phyloP scores from a whole-genome alignment of 2,888 invertebrate species.

The Phyllotreta striolata region DNA sequence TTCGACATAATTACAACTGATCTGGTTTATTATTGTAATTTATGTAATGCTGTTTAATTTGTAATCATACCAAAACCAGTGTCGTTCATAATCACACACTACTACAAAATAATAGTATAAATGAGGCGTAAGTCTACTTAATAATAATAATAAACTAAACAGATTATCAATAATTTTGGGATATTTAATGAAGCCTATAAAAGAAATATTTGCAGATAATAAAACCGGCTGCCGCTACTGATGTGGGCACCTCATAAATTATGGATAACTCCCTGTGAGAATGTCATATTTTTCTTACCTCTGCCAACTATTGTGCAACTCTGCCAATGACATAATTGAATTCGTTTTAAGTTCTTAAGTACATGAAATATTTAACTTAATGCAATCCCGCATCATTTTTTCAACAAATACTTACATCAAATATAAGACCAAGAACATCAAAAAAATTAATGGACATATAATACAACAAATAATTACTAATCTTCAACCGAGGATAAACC shows the following conservation, averaged over 20 bases:
- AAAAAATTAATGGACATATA: too few relatives aligned
- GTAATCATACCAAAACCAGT: conserved; percentile 12
- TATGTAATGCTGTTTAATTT: conserved; percentile 31
- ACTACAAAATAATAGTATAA: background rate
- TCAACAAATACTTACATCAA: too few relatives aligned
- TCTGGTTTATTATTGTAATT: conserved; percentile 34
- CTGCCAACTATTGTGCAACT: conserved; percentile 12
- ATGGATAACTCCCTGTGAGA: conserved; percentile 12
- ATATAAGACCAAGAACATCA: too few relatives aligned
- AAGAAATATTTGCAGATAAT: background rate
- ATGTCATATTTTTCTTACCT: conserved; percentile 23
- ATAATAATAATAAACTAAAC: too few relatives aligned
- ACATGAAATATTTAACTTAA: too few relatives aligned
- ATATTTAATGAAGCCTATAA: background rate
- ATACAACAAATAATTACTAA: too few relatives aligned
- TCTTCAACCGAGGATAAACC: too few relatives aligned
- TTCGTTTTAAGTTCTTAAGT: too few relatives aligned
- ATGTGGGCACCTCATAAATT: conserved; percentile 8
- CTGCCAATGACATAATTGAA: too few relatives aligned
- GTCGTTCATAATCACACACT: background rate
- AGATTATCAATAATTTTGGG: too few relatives aligned
- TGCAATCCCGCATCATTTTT: too few relatives aligned
- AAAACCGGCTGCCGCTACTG: background rate
- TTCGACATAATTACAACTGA: conserved; percentile 33
- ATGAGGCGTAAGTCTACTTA: background rate